A percentile compares a stretch with the other conserved stretches of the same genome.
These are phyloP conservation scores for Conus canariensis DNA, from an alignment of 2,888 invertebrate genomes.

Conservation along the genomic window DNA sequence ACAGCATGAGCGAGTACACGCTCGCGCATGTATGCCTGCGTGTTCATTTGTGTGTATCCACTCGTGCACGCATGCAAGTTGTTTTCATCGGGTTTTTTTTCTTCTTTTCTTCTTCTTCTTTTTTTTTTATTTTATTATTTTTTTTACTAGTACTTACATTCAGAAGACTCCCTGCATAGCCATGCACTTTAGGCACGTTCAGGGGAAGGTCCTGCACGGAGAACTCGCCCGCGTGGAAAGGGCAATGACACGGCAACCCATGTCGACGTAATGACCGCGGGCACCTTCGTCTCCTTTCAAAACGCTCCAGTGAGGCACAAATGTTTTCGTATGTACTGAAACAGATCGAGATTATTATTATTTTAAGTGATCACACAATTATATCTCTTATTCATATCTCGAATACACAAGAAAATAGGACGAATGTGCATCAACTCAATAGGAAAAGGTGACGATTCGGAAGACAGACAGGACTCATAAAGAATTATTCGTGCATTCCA, in stretches of 20 bases:
- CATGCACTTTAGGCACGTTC: conserved; percentile 70
- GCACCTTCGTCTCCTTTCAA: conserved; percentile 63
- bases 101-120: no score
- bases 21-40: background rate
- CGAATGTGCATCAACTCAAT: no score
- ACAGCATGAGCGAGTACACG: no score
- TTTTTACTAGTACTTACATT: conserved; percentile 63
- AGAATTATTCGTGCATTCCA: no score
- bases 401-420: no score
- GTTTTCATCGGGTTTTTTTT: no score
- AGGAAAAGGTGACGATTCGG: no score
- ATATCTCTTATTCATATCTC: background rate
- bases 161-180: conserved; percentile 68
- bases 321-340: conserved; percentile 72
- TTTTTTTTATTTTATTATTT: no score
- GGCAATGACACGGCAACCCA: conserved; percentile 74
- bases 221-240: conserved; percentile 70
- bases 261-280: conserved; percentile 68
- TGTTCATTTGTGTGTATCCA: background rate
- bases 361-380: no score
- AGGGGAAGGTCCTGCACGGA: conserved; percentile 64
- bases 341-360: conserved; percentile 13
- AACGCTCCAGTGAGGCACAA: conserved; percentile 66
- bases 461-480: no score
- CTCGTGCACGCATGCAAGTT: background rate